Base-by-base conservation (phyloP, 2,113 vertebrate species). In the Pitta sordida region DNA sequence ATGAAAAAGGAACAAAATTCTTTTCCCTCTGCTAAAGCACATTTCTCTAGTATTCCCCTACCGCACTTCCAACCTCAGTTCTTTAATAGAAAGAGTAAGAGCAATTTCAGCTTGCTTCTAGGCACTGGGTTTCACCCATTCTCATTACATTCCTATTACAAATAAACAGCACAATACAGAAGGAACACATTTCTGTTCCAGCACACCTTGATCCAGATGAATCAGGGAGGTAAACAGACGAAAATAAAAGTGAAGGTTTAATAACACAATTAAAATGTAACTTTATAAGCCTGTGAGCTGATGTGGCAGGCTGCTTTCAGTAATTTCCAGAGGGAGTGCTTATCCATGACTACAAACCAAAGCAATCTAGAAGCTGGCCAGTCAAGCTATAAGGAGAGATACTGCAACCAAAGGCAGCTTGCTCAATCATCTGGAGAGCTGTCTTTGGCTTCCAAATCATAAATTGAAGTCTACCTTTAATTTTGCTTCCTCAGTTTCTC, bases 251-350 rank as follows among this genome's bases (percentile, higher is more conserved):
- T 18, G 34, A 83, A 62, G 27, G 30, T 86, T 91, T 92, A 95
- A 86, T 74, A 93, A 83, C 56, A 81, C 82, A 90, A 95, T 93
- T 96, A 93, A 95, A 94, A 94, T 83, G 76, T 85, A 88, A 80
- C 75, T 89, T 94, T 70, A 77, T 89, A 93, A 91, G 78, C 48
- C 69, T 74, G 67, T 59, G 67, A 92, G 59, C 48, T 93, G 87
- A 88, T 91, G 68, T 63, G 75, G 70, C 85, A 88, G 56, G 39
- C 87, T 95, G 76, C n/a, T 87, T 87, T 86, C 86, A 78, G 86
- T 94, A 84, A 95, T 96, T 96, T 96, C 95, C 95, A 92, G 91
- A 81, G 93, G 93, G 94, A 96, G 87, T 83, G 75, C 90, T 95
- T 95, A 94, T 67, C 67, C 24, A 0, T 88, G 87, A 94, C 95